phyloP scores from a whole-genome alignment of 2,113 vertebrate genomes.

The Aegithalos caudatus region DNA sequence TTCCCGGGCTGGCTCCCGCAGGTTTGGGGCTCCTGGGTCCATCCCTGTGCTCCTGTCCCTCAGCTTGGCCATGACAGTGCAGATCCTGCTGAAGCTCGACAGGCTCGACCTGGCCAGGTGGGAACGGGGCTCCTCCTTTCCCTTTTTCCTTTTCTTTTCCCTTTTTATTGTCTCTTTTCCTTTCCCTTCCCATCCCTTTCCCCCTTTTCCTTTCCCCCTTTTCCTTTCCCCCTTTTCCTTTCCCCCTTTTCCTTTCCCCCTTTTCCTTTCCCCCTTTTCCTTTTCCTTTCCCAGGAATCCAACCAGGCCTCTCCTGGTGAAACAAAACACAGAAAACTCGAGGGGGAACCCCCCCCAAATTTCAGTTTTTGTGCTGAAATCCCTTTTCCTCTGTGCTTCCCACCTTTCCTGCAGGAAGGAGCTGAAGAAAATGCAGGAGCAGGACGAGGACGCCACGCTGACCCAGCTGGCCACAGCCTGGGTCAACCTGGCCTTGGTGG shows the following conservation, averaged over 20 bases:
- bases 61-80: slow-evolving; percentile 91
- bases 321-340: neutral
- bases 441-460: slow-evolving; percentile 92
- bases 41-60: neutral
- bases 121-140: neutral
- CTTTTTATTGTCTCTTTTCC: too few relatives aligned
- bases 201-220: too few relatives aligned
- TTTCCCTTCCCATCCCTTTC: too few relatives aligned
- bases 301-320: neutral
- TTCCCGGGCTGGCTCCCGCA: too few relatives aligned
- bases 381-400: neutral
- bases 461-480: slow-evolving; percentile 95
- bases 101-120: slow-evolving; percentile 93
- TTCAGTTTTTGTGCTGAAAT: fast-evolving
- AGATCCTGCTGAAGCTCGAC: slow-evolving; percentile 90
- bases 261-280: fast-evolving
- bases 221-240: fast-evolving
- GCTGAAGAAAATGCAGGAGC: slow-evolving; percentile 96
- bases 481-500: slow-evolving; percentile 89
- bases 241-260: too few relatives aligned
- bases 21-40: too few relatives aligned
- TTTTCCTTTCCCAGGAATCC: neutral
- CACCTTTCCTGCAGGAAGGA: slow-evolving; percentile 80
- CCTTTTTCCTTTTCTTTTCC: fast-evolving
- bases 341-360: fast-evolving